These are phyloP conservation scores for Tupaia chinensis DNA, from an alignment of 2,113 vertebrate genomes.

Conservation along the genomic window DNA sequence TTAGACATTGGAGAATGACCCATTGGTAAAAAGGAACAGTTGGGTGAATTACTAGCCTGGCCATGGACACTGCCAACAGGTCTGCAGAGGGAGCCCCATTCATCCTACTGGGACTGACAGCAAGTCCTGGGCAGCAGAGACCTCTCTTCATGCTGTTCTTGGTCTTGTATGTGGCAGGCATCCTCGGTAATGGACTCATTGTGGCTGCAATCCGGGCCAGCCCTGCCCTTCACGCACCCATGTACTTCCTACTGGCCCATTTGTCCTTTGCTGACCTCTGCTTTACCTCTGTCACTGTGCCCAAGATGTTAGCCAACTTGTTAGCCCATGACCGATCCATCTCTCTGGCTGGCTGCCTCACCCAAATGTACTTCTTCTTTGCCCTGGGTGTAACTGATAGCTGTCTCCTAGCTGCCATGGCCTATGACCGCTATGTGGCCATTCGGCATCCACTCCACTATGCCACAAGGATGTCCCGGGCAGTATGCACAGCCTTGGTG, in stretches of 20 bases:
- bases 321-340: slow-evolving; percentile 17
- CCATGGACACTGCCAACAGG: neutral
- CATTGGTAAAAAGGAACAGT: neutral
- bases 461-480: slow-evolving; percentile 29
- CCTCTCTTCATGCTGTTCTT: slow-evolving; percentile 23
- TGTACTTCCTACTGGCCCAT: slow-evolving; percentile 57
- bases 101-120: slow-evolving; percentile 50
- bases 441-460: slow-evolving; percentile 40
- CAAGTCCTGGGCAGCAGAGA: neutral
- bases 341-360: slow-evolving; percentile 58
- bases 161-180: neutral
- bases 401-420: slow-evolving; percentile 65
- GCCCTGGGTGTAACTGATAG: slow-evolving; percentile 64
- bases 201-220: neutral
- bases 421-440: slow-evolving; percentile 41
- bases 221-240: neutral
- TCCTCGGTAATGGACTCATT: slow-evolving; percentile 45
- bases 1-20: neutral
- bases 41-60: neutral
- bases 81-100: slow-evolving; percentile 42
- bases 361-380: slow-evolving; percentile 75
- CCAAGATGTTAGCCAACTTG: slow-evolving; percentile 67
- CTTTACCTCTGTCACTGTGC: slow-evolving; percentile 26
- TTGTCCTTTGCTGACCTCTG: slow-evolving; percentile 62
- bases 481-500: slow-evolving; percentile 14